Evolutionary conservation across 2,888 invertebrate species (phyloP).

Genomic region (Lasioglossum figueresi): DNA sequence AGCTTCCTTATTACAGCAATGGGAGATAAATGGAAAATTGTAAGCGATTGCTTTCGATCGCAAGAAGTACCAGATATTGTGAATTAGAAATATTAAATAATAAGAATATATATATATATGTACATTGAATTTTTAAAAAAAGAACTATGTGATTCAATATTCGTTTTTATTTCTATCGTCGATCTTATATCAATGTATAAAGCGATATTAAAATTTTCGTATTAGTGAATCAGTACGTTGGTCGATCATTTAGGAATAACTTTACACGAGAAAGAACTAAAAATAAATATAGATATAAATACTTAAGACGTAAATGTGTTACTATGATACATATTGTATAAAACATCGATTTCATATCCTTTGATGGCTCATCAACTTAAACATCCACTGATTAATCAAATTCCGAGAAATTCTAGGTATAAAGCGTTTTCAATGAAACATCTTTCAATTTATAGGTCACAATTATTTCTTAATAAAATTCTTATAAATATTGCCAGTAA

Average conservation of each 20-base stretch:
- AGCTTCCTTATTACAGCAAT: conserved; percentile 94
- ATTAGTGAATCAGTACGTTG: conserved; percentile 81
- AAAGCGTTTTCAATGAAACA: conserved; percentile 36
- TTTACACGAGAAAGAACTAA: conserved; percentile 78
- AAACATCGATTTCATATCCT: conserved; percentile 74
- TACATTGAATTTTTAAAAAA: conserved; percentile 20
- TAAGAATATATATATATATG: conserved; percentile 10
- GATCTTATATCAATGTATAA: conserved; percentile 83
- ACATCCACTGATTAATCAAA: conserved; percentile 66
- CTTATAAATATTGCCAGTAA: conserved; percentile 48
- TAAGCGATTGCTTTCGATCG: conserved; percentile 93
- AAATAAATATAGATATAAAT: conserved; percentile 83
- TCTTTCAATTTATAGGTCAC: conserved; percentile 35
- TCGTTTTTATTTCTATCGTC: conserved; percentile 79
- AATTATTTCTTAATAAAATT: conserved; percentile 20
- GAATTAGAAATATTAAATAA: conserved; percentile 43
- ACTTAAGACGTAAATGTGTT: conserved; percentile 81
- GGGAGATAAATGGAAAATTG: conserved; percentile 97
- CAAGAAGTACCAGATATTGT: conserved; percentile 85
- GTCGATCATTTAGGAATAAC: conserved; percentile 79
- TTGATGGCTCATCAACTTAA: conserved; percentile 60
- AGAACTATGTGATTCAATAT: conserved; percentile 66
- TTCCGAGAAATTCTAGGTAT: conserved; percentile 45
- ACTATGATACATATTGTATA: conserved; percentile 83
- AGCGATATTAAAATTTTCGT: conserved; percentile 82